Conservation (phyloP, 2,888 invertebrate genomes). For the Rhagophthalmus giganteus region DNA sequence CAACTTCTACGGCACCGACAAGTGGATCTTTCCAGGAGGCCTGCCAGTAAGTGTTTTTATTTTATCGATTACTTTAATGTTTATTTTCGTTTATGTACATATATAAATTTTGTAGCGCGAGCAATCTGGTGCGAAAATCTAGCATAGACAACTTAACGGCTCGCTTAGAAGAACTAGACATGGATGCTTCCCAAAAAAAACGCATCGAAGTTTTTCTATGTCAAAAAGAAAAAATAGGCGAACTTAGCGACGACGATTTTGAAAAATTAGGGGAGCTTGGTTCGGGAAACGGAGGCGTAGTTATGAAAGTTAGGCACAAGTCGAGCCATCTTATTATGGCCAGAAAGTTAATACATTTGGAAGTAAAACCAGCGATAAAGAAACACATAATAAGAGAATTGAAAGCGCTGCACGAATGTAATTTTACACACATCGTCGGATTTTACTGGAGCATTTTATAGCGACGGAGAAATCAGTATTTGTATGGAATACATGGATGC, state of each 20-base stretch:
- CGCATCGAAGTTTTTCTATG: constrained; percentile 92
- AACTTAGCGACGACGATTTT: constrained; percentile 90
- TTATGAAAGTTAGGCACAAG: constrained; percentile 96
- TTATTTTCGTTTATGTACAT: neutral
- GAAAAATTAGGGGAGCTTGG: constrained; percentile 96
- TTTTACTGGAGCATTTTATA: constrained; percentile 98
- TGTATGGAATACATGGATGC: constrained; percentile 99
- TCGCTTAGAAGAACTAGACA: constrained; percentile 87
- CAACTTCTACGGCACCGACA: constrained; percentile 64
- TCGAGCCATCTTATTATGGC: constrained; percentile 97
- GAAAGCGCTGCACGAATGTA: constrained; percentile 98
- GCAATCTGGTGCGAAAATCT: constrained; percentile 68
- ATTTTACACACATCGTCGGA: constrained; percentile 98
- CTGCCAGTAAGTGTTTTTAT: constrained; percentile 58
- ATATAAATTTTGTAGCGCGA: constrained; percentile 57
- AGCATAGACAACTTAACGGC: constrained; percentile 88
- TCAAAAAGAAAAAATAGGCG: constrained; percentile 93
- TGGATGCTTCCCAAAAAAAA: constrained; percentile 92
- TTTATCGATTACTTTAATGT: neutral
- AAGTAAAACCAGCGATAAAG: constrained; percentile 98
- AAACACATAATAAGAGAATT: constrained; percentile 98
- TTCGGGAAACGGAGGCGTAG: constrained; percentile 99
- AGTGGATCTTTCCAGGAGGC: constrained; percentile 64
- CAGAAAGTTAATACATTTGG: constrained; percentile 95
- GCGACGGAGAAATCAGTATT: constrained; percentile 98